These are phyloP conservation scores for Ascidia mentula DNA, from an alignment of 23 tunicate species.

Conservation along the genomic window DNA sequence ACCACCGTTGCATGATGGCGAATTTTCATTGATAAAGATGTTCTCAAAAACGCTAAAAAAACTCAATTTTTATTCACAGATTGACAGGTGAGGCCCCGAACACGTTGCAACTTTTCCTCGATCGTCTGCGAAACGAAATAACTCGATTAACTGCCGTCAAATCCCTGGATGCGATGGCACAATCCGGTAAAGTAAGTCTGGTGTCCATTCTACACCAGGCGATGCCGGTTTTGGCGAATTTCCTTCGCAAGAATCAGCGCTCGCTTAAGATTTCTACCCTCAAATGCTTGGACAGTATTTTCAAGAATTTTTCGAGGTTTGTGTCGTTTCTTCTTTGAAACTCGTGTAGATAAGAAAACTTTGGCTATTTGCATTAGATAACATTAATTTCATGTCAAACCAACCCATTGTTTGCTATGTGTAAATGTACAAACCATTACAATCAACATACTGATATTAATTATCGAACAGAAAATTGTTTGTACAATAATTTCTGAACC, in stretches of 20 bases:
- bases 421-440: no score
- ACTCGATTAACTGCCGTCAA: conserved; percentile 87
- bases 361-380: not conserved
- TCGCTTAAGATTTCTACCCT: conserved; percentile 83
- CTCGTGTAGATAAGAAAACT: no score
- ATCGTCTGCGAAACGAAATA: conserved; percentile 86
- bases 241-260: conserved; percentile 88
- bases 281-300: conserved; percentile 74
- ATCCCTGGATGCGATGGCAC: conserved; percentile 76
- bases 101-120: conserved; percentile 79
- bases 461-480: no score
- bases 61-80: conserved; percentile 10
- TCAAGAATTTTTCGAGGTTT: conserved; percentile 70
- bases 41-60: no score
- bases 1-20: no score
- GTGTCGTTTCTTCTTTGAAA: not conserved
- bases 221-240: conserved; percentile 89
- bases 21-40: no score
- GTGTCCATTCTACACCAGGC: conserved; percentile 59
- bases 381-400: no score
- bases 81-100: conserved; percentile 42
- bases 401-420: no score
- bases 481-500: no score
- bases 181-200: conserved; percentile 32
- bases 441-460: no score